phyloP scores from a whole-genome alignment of 2,113 vertebrate species.

The Oxyura jamaicensis region DNA sequence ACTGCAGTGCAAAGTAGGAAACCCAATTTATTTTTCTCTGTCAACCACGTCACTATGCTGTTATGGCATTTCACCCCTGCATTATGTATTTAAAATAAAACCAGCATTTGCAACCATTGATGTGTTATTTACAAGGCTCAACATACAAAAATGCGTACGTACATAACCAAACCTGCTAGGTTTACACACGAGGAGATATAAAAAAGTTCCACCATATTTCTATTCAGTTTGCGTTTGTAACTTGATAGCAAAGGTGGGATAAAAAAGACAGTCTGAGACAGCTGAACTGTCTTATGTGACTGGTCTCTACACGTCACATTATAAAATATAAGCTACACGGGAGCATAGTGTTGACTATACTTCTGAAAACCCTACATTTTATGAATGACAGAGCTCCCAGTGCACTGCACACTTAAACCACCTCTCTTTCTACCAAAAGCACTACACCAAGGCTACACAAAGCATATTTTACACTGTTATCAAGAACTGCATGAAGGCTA shows the following conservation, averaged over 20 bases:
- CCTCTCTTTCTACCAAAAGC: neutral
- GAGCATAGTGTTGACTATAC: neutral
- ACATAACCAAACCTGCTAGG: neutral
- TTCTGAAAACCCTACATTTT: neutral
- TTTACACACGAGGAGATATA: rapidly evolving
- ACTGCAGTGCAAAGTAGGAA: neutral
- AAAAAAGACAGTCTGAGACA: neutral
- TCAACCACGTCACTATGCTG: neutral
- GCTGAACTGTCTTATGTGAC: neutral
- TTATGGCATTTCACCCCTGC: neutral
- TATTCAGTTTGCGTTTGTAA: neutral
- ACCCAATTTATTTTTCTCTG: neutral
- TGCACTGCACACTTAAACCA: neutral
- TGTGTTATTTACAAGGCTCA: neutral
- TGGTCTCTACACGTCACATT: neutral
- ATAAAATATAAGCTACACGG: neutral
- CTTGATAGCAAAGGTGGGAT: neutral
- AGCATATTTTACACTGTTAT: neutral
- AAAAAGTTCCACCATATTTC: neutral
- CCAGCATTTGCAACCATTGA: neutral
- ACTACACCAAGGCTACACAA: neutral
- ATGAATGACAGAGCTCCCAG: neutral
- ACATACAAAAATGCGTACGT: rapidly evolving
- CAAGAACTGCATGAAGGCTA: neutral
- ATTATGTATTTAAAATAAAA: neutral